Evolutionary conservation across 92 coral and sea anemone genomes (phyloP), one percentile per base, ranked within the genome.

Genomic region (Umimayanthus kanabou): DNA sequence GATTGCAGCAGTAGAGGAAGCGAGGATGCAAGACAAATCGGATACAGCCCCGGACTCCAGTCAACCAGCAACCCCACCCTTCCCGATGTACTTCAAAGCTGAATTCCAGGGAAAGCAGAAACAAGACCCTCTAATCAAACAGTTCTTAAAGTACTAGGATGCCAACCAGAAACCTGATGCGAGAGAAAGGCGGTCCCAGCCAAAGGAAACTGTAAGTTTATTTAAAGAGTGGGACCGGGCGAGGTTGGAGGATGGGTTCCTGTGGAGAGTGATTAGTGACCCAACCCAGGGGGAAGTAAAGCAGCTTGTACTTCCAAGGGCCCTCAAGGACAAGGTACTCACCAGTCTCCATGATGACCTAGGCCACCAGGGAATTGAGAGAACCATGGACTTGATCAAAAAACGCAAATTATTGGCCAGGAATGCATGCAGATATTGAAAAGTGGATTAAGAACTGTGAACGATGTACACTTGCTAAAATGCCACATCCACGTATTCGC

Each of bases 361-460:
- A 67, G 91, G 88, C 40, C 78, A 89, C 47, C 88, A 89, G 47
- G 91, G 88, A 30, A 39, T 89, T 13, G 91, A 89, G 29, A 47
- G 88, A 13, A 89, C 85, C 8, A 76, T 84, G 67, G 73, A 75
- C 30, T 84, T 84, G 16, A 73, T 57, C 39, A 49, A 88, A 43
- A 85, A 29, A 6, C 91, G 92, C 30, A 87, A 87, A 55, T 45
- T 92, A 92, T 49, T 92, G 94, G 91, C 94, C 92, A 37, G 71
- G 77, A 42, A 87, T 92, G 87, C 74, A 92, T 80, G 87, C 85
- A 18, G 85, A 92, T 45, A 77, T 85, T 40, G 90, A 92, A 49
- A 39, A 42, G 37, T 89, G 94, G 92, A 74, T 92, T 10, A 92
- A 89, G 76, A 43, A 69, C 18, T 92, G 92, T 67, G 90, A 92